Evolutionary conservation across 2,888 invertebrate species (phyloP).

Genomic region (Cryptocheilus praepositus): DNA sequence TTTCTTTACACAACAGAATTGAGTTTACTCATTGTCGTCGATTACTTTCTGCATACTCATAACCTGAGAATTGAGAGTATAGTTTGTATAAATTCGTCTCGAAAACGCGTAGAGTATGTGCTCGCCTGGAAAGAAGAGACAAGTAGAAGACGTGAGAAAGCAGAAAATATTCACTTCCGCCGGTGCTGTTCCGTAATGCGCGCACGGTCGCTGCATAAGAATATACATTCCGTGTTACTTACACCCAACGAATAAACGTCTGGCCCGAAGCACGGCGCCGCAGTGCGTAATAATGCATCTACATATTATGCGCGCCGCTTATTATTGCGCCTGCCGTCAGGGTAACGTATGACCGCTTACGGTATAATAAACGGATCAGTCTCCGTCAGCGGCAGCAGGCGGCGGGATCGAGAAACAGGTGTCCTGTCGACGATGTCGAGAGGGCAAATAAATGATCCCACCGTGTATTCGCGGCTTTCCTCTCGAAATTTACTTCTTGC

Average conservation of each 20-base stretch:
- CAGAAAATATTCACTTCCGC: no score
- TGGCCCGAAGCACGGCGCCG: not conserved
- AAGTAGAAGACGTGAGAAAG: no score
- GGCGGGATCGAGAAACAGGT: slow-evolving; percentile 53
- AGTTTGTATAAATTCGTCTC: no score
- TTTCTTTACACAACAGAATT: no score
- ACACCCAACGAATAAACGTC: not conserved
- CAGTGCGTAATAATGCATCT: slow-evolving; percentile 7
- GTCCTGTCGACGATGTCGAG: slow-evolving; percentile 49
- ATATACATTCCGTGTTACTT: no score
- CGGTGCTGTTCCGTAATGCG: no score
- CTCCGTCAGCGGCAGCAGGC: slow-evolving; percentile 55
- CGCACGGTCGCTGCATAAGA: no score
- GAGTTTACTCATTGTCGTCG: no score
- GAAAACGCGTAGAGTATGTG: no score
- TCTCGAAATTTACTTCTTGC: not conserved
- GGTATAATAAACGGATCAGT: slow-evolving; percentile 61
- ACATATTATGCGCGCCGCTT: slow-evolving; percentile 13
- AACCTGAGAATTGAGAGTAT: no score
- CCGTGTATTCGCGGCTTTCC: not conserved
- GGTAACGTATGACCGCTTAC: slow-evolving; percentile 51
- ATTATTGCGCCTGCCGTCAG: slow-evolving; percentile 29
- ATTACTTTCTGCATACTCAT: no score
- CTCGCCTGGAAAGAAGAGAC: no score
- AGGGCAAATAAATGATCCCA: slow-evolving; percentile 29